A percentile compares a stretch with the other conserved stretches of the same genome.
These are phyloP conservation scores for Ganaspis sp. DNA, from an alignment of 1,140 invertebrate species.

Conservation along the genomic window DNA sequence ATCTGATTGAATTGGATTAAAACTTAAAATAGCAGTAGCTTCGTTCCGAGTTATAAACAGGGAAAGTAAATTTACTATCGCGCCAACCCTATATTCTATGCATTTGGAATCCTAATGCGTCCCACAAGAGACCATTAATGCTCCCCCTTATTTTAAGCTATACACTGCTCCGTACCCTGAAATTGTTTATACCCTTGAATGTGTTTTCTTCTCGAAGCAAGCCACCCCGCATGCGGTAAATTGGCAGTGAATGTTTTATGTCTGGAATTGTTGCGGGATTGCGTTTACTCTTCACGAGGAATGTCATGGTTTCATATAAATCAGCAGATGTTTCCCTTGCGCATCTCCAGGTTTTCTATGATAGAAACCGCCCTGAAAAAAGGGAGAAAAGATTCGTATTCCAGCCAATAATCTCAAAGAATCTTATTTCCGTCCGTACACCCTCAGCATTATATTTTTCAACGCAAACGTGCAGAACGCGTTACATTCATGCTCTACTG, in stretches of 20 bases:
- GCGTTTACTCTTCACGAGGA: conserved; percentile 8
- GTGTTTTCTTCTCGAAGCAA: conserved; percentile 7
- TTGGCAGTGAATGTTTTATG: conserved; percentile 29
- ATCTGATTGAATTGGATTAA: conserved; percentile 15
- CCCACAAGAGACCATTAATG: conserved; percentile 24
- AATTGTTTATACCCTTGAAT: conserved; percentile 24
- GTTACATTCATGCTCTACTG: not conserved
- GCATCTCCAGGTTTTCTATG: conserved; percentile 1
- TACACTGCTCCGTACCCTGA: not conserved
- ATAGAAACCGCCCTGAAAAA: not conserved
- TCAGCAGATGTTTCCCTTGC: conserved; percentile 19
- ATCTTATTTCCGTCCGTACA: not conserved
- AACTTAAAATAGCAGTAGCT: not conserved
- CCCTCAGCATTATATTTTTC: conserved; percentile 6
- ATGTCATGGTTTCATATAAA: conserved; percentile 25
- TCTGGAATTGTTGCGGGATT: conserved; percentile 1
- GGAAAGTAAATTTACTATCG: conserved; percentile 22
- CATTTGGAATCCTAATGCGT: conserved; percentile 31
- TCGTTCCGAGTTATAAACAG: conserved; percentile 8
- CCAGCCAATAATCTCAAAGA: conserved; percentile 6
- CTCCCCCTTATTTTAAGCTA: conserved; percentile 24
- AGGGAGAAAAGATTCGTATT: conserved; percentile 15
- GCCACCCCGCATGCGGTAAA: conserved; percentile 1
- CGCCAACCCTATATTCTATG: conserved; percentile 28
- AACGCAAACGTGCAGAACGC: conserved; percentile 12